Conservation (phyloP, 2,797 vertebrate genomes). For the Sebastes iracundus region DNA sequence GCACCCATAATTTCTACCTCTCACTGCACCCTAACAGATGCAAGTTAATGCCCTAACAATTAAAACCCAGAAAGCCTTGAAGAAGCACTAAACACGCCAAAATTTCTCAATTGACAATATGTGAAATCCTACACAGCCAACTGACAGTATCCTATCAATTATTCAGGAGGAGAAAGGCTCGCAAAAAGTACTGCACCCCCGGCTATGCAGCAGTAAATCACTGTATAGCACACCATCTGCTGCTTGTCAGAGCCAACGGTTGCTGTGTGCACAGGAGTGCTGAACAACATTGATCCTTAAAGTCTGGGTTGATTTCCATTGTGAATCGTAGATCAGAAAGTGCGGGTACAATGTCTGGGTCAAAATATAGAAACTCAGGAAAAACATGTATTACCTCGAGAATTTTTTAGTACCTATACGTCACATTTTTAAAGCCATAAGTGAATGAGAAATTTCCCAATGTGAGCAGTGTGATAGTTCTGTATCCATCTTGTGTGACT, state of each 20-base stretch:
- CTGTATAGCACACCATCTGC: conserved; percentile 74
- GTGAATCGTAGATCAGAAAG: conserved; percentile 24
- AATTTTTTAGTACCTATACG: not conserved
- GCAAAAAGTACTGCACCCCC: conserved; percentile 68
- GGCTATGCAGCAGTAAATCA: conserved; percentile 77
- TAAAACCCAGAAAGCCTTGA: conserved; percentile 61
- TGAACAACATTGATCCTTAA: conserved; percentile 54
- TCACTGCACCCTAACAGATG: conserved; percentile 52
- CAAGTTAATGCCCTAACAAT: conserved; percentile 52
- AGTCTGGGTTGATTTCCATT: conserved; percentile 44
- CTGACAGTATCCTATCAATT: conserved; percentile 71
- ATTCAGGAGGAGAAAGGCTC: conserved; percentile 72
- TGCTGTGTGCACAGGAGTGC: conserved; percentile 48
- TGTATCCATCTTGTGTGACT: conserved; percentile 5
- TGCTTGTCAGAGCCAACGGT: conserved; percentile 56
- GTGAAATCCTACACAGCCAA: conserved; percentile 63
- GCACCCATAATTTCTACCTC: conserved; percentile 13
- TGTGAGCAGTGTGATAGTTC: not conserved
- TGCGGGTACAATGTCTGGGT: conserved; percentile 1
- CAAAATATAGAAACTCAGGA: not conserved
- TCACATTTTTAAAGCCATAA: not conserved
- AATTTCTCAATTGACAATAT: conserved; percentile 48
- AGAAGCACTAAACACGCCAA: conserved; percentile 48
- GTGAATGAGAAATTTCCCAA: not conserved
- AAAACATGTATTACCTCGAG: not conserved